Evolutionary conservation across 1,140 invertebrate species (phyloP).

Genomic region (Littorina saxatilis): DNA sequence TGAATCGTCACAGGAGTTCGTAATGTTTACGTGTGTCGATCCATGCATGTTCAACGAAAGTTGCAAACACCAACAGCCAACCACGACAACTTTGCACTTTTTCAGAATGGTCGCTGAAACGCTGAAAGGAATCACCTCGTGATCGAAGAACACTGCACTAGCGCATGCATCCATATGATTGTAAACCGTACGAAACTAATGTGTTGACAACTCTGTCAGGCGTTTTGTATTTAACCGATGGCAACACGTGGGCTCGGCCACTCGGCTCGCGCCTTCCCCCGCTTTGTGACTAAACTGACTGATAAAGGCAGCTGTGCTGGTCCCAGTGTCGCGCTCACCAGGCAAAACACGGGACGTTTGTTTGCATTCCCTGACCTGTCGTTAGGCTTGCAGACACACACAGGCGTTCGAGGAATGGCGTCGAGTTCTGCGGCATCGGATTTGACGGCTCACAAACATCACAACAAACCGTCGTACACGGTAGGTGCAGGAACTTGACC

Average conservation of each 20-base stretch:
- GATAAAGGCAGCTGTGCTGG: background rate
- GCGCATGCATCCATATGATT: background rate
- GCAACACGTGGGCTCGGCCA: conserved; percentile 20
- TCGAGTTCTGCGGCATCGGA: background rate
- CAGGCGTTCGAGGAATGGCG: background rate
- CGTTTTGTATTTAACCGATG: conserved; percentile 17
- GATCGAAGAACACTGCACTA: background rate
- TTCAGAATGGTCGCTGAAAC: no score
- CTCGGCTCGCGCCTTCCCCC: conserved; percentile 9
- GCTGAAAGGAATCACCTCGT: no score
- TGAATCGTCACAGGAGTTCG: background rate
- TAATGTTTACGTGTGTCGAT: background rate
- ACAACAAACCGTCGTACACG: background rate
- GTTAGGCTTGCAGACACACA: background rate
- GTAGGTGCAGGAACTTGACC: background rate
- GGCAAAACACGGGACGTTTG: background rate
- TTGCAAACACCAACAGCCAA: background rate
- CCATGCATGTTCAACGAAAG: no score
- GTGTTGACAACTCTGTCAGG: background rate
- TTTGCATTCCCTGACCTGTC: background rate
- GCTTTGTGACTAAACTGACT: background rate
- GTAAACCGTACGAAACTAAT: conserved; percentile 13
- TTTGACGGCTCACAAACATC: background rate
- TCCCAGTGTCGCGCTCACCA: background rate
- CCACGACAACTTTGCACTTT: background rate